phyloP scores from a whole-genome alignment of 2,888 invertebrate species.

The Fabriciana adippe region DNA sequence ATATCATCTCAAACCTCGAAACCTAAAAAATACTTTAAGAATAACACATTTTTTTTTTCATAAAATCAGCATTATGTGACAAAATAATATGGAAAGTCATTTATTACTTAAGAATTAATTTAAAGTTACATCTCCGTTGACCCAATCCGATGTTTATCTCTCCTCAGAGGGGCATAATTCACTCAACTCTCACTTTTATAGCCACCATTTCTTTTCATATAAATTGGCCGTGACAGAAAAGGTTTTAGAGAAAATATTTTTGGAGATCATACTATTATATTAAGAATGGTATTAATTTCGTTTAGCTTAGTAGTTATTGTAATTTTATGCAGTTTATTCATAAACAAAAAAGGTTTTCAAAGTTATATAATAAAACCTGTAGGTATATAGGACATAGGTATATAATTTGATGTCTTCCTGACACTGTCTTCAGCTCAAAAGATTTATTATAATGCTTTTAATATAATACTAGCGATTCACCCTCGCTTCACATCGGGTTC shows the following conservation, averaged over 20 bases:
- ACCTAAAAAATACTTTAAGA: background rate
- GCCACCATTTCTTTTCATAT: slow-evolving; percentile 41
- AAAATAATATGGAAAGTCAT: slow-evolving; percentile 13
- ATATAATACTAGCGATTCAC: no score
- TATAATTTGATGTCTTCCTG: no score
- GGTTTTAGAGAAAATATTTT: slow-evolving; percentile 24
- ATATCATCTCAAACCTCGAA: no score
- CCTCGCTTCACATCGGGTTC: no score
- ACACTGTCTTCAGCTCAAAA: no score
- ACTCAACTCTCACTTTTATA: slow-evolving; percentile 46
- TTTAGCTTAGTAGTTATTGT: no score
- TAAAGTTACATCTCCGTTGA: slow-evolving; percentile 42
- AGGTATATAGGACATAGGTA: no score
- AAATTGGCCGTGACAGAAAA: slow-evolving; percentile 40
- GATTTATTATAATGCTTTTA: no score
- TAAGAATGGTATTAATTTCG: background rate
- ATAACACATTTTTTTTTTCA: background rate
- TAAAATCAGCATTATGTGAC: background rate
- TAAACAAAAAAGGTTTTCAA: no score
- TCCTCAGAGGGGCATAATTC: slow-evolving; percentile 46
- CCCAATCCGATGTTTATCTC: slow-evolving; percentile 42
- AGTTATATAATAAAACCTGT: no score
- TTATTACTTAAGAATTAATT: slow-evolving; percentile 37
- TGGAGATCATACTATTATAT: slow-evolving; percentile 16
- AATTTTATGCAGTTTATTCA: no score